Conservation (phyloP, 92 coral and sea anemone species). For the Palythoa grandiflora region DNA sequence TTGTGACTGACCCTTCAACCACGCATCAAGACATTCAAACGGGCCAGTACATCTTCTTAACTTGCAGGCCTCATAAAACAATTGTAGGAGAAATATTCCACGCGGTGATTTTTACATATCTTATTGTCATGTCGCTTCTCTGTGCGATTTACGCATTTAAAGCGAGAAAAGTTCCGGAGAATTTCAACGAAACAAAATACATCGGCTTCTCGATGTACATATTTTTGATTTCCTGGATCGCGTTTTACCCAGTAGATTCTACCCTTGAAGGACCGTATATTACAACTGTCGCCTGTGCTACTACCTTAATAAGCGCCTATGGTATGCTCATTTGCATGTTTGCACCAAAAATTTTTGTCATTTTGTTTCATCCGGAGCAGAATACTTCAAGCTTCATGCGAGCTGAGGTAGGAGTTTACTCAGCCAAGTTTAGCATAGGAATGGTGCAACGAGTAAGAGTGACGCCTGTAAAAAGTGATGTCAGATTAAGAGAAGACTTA, state of each 20-base stretch:
- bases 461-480: not conserved
- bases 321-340: conserved; percentile 82
- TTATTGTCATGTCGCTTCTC: conserved; percentile 66
- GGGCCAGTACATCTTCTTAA: conserved; percentile 53
- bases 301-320: conserved; percentile 73
- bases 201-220: conserved; percentile 84
- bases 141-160: conserved; percentile 83
- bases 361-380: conserved; percentile 74
- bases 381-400: conserved; percentile 63
- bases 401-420: conserved; percentile 38
- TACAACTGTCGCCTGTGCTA: conserved; percentile 68
- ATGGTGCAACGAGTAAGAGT: conserved; percentile 1
- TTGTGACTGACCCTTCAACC: conserved; percentile 49
- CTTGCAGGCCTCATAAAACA: conserved; percentile 62
- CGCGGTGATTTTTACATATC: conserved; percentile 57
- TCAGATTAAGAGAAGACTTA: not conserved
- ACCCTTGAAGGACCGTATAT: conserved; percentile 66
- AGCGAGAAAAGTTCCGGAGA: conserved; percentile 83
- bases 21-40: conserved; percentile 49
- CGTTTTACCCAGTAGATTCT: conserved; percentile 76
- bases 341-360: conserved; percentile 72
- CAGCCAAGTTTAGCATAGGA: conserved; percentile 12
- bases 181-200: conserved; percentile 85
- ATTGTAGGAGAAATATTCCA: conserved; percentile 59
- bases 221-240: conserved; percentile 73